A percentile compares a stretch with the other conserved stretches of the same genome.
Conservation (phyloP, 2,113 vertebrate genomes). For the Callospermophilus lateralis region DNA sequence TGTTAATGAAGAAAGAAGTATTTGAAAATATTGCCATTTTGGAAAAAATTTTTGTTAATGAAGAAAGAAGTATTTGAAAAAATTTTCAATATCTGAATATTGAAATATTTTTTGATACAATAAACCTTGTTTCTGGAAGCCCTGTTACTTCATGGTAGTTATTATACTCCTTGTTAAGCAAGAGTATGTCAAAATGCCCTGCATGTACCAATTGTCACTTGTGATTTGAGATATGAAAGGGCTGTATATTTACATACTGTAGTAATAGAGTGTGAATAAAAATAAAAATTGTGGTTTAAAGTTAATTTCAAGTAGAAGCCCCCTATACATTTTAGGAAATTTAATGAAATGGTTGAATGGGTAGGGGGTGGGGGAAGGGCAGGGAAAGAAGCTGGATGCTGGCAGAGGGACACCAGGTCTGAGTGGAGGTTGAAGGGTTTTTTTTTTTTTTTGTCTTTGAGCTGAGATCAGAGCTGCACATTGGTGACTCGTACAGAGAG, state of each 20-base stretch:
- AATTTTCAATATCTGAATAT: background rate
- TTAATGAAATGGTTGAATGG: background rate
- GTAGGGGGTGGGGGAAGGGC: no score
- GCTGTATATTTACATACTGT: background rate
- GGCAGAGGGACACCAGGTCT: background rate
- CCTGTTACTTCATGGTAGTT: background rate
- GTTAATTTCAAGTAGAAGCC: background rate
- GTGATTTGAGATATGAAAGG: background rate
- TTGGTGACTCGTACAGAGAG: background rate
- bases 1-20: no score
- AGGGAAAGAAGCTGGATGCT: background rate
- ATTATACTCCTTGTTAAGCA: background rate
- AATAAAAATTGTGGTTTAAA: background rate
- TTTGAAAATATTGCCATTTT: background rate
- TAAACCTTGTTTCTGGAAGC: background rate
- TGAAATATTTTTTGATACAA: background rate
- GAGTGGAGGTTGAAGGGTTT: background rate
- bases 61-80: background rate
- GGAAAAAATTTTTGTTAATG: background rate
- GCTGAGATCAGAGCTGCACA: background rate
- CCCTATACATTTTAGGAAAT: background rate
- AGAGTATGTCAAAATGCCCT: background rate
- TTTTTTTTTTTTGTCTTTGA: background rate
- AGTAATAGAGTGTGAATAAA: background rate
- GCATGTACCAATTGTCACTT: background rate